Base-by-base conservation (phyloP, 1,140 invertebrate species). In the Spodoptera frugiperda region DNA sequence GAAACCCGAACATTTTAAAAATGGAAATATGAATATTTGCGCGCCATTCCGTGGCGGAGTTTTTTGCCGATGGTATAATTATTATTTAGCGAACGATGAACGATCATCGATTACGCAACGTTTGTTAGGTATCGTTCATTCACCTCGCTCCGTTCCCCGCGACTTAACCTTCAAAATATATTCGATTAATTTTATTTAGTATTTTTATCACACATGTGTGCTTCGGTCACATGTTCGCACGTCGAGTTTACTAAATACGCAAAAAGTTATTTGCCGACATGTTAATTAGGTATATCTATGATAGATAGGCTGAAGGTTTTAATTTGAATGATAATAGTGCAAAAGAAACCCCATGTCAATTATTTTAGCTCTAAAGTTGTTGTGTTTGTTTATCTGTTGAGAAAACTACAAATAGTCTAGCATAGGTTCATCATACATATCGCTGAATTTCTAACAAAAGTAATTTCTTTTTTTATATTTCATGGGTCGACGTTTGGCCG, bases 31-130 rank as follows among this genome's bases (percentile, higher is more conserved):
- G 67, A 70, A 70, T 57, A 51, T 51, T 51, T 68, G 65, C 21
- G 65, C 33, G 68, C 68, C 53, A 72, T 72, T 57, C 46, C 51
- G 53, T 57, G 68, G 68, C 68, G 68, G 21, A 21, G 25, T 72
- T 72, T 39, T 72, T 72, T 72, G 68, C 44, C 68, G 68, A 46
- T 55, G 33, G 33, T 55, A 72, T 55, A 72, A 68, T 67, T 67
- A 68, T 67, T 67, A 67, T 68, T 68, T 68, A 49, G 65, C 49
- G 65, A 51, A 12, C 68, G 68, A 57, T 72, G 65, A 51, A 12
- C 68, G 68, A 57, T 72, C 51, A 57, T 72, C 51, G 68, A n/a
- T 57, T 72, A 57, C 53, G 68, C 44, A 72, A 72, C 25, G 48
- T 57, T 19, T 65, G 61, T 48, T 55, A 55, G 68, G 68, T 72